Conservation (phyloP, 2,113 vertebrate genomes). For the Martes martes region DNA sequence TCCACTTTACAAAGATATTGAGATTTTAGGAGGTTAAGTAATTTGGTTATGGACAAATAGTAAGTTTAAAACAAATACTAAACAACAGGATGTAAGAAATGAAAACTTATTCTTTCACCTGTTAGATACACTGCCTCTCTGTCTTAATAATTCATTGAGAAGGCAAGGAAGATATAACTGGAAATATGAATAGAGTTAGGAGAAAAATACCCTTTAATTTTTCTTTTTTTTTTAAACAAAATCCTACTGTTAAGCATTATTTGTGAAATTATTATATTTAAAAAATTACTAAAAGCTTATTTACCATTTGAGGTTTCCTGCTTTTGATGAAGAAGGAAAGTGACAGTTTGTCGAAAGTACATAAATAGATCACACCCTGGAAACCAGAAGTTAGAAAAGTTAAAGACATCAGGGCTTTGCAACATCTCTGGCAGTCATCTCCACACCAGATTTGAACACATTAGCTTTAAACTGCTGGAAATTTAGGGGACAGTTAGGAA, state of each 20-base stretch:
- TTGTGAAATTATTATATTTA: slow-evolving; percentile 28
- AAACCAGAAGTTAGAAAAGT: not conserved
- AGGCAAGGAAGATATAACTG: not conserved
- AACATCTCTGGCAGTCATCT: not conserved
- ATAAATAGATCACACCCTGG: not conserved
- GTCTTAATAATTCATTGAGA: not conserved
- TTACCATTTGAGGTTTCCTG: not conserved
- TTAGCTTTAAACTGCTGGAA: not conserved
- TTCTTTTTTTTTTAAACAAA: not conserved
- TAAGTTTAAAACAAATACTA: not conserved
- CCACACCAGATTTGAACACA: not conserved
- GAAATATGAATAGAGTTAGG: not conserved
- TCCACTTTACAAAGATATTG: not conserved
- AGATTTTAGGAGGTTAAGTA: not conserved
- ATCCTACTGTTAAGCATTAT: not conserved
- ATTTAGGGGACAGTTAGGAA: slow-evolving; percentile 10
- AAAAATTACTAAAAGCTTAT: not conserved
- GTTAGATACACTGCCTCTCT: not conserved
- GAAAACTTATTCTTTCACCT: not conserved
- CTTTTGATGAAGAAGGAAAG: not conserved
- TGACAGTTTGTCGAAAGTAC: not conserved
- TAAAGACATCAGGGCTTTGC: not conserved
- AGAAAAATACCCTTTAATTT: not conserved
- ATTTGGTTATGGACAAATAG: not conserved
- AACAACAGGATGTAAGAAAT: not conserved